Base-by-base conservation (phyloP, 2,113 vertebrate genomes). In the Macroglossus sobrinus region DNA sequence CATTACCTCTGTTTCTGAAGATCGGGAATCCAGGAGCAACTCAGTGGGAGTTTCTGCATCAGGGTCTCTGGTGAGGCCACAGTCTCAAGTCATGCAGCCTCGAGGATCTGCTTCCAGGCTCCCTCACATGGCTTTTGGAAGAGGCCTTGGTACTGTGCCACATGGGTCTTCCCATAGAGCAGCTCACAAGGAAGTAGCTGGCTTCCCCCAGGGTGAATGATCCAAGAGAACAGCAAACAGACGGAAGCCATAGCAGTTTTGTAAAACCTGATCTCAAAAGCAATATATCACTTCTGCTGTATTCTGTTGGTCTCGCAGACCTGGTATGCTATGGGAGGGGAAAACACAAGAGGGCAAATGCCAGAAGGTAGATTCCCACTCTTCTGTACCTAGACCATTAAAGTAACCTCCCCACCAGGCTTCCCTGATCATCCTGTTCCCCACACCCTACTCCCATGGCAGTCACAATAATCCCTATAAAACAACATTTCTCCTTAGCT, bases 61-160 rank as follows among this genome's bases (percentile, higher is more conserved):
- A 2, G 30, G 26, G 50, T 45, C 30, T 76, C 12, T n/a, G 14
- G 0, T 28, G 45, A 74, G 57, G 64, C 66, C 50, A 50, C 50
- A 16, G 50, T 50, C 50, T 50, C 14, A 50, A 50, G 50, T 50
- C 50, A 50, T 50, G 50, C 50, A 50, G 43, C 72, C 35, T 28
- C 0, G 53, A 69, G n/a, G 24, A 22, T 22, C 59, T 86, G 15
- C 43, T 90, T 57, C 38, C 35, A 19, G 30, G 55, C 21, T 26
- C 9, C 26, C 21, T 84, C 7, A 6, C 2, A 0, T 16, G 66
- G 43, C 38, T 15, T 21, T 6, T n/a, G 84, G 71, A 33, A 45
- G 40, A 24, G 84, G 50, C 78, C 14, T 40, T 0, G 0, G 84
- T 61, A 47, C 53, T 18, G 0, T 2, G n/a, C 89, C 30, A 4